Evolutionary conservation across 2,797 vertebrate genomes (phyloP), one percentile per base, ranked within the genome.

Genomic region (Cheirogaleus major): DNA sequence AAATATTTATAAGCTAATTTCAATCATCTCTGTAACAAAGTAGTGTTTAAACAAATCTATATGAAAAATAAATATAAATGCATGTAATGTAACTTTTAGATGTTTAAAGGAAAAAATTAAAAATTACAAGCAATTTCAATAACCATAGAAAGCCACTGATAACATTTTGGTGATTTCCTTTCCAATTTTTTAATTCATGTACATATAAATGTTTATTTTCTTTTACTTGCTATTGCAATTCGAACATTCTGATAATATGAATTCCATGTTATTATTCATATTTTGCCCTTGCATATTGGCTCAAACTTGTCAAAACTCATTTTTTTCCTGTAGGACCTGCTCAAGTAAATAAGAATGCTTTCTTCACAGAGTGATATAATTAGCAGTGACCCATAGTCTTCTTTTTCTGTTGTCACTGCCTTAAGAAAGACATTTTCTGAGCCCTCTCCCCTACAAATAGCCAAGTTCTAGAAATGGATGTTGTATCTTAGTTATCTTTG

Each of bases 81-180:
- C 57, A 45, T 25, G 65, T n/a, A 67, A 73, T 75, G 4, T 50
- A 83, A 85, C 45, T 70, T 52, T 52, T 52, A 76, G 11, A 38
- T 45, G 13, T 87, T 82, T 69, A 82, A 96, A 91, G 61, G 3
- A 89, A 63, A 73, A 81, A 25, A 82, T 27, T 76, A 43, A 97
- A 95, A 96, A 52, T 69, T 32, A 25, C 3, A 52, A 76, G 22
- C 7, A 83, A 55, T 63, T 89, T 86, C 63, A 91, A 61, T 5
- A 95, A 86, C 0, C 5, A 41, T 22, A 76, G n/a, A 84, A 94
- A 84, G 14, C 5, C 30, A 48, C 8, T 72, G 4, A 2, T 10
- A 86, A 76, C 9, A 81, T 70, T 93, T 78, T 93, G 43, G 12
- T 63, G 27, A 32, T 65, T 90, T 92, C 38, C 13, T 91, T 93